Conservation (phyloP, 2,888 invertebrate genomes). For the Periphyllus acericola region DNA sequence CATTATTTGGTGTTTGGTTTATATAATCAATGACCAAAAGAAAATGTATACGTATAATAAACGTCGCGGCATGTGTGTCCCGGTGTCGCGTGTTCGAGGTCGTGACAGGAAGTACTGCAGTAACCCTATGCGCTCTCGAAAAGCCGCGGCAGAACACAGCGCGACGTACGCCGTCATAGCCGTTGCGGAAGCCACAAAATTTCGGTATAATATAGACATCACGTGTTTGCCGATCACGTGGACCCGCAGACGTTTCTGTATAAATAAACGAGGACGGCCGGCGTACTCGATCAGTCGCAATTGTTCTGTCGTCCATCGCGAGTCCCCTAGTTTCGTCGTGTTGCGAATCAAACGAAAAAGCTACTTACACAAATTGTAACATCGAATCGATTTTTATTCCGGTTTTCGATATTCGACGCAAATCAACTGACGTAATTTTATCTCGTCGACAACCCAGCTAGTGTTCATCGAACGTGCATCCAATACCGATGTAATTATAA, state of each 20-base stretch:
- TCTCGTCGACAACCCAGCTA: no score
- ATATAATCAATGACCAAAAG: no score
- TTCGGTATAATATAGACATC: neutral
- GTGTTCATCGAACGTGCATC: no score
- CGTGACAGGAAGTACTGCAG: no score
- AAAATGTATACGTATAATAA: no score
- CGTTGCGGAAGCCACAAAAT: neutral
- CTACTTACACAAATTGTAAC: no score
- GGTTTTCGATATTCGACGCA: no score
- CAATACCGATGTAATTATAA: no score
- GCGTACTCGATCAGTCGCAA: neutral
- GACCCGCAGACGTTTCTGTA: neutral
- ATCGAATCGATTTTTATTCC: neutral
- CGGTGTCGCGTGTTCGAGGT: neutral
- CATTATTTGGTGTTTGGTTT: no score
- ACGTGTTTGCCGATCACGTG: neutral
- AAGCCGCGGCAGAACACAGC: neutral
- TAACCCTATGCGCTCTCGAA: no score
- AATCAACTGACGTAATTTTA: no score
- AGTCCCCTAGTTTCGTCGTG: neutral
- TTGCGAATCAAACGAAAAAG: neutral
- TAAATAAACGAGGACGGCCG: neutral
- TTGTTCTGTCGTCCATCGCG: neutral
- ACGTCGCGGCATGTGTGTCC: neutral
- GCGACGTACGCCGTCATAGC: neutral